Base-by-base conservation (phyloP, 2,113 vertebrate species). In the Struthio camelus region DNA sequence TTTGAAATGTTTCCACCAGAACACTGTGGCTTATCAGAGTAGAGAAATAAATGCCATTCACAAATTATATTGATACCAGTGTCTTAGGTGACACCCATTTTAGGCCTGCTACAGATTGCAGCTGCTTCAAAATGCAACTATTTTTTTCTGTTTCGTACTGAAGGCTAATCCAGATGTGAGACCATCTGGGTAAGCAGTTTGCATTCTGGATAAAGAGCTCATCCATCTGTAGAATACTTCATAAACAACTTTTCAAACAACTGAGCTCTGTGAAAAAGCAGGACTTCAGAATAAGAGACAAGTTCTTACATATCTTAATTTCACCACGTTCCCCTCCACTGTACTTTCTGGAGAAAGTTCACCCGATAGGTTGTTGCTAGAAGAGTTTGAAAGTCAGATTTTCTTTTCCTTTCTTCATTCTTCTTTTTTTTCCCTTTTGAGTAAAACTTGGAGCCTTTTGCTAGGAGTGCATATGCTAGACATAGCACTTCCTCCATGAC, bases 161-260 rank as follows among this genome's bases (percentile, higher is more conserved):
- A 38, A 80, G 54, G 50, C 67, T 75, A 79, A 85, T 90, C 90
- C 97, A 98, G 97, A 92, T 97, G 96, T 93, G 83, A 91, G 80
- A 80, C 72, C 92, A 95, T 90, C 91, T 93, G 97, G 87, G 67
- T 91, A 83, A 91, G 50, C 73, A 71, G 64, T 72, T 96, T 96
- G 92, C 64, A 73, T 95, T 85, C 90, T 14, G 24, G 76, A 88
- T 46, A 95, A 89, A 89, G 38, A 84, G 59, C 1, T 48, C 84
- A 85, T 73, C 80, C 70, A 86, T 85, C 95, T 95, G 85, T 93
- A 90, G 95, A 95, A 88, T 67, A 90, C 36, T 86, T 93, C 32
- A 85, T 58, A 85, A 93, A 79, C 77, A 95, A 88, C 91, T 93
- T 85, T 66, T 85, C 24, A 69, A 91, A 50, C 1, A 0, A 91